These are phyloP conservation scores for Rhinopomastus cyanomelas DNA, from an alignment of 2,113 vertebrate genomes.

Conservation along the genomic window DNA sequence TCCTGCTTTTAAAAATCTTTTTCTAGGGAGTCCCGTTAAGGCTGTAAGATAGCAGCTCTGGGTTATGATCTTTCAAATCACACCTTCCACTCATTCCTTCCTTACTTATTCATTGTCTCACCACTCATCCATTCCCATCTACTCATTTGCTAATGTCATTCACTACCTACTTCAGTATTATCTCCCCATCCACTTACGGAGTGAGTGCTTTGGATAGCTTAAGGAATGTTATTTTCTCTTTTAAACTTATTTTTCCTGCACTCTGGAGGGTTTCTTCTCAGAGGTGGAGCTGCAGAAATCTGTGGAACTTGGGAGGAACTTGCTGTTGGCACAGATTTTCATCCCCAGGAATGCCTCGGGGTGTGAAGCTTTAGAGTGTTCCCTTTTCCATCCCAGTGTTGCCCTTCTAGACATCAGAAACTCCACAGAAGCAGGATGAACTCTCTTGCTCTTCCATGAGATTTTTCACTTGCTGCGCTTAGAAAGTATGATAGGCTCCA, in stretches of 20 bases:
- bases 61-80: conserved; percentile 29
- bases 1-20: background rate
- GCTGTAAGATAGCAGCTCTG: background rate
- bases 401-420: background rate
- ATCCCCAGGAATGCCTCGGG: background rate
- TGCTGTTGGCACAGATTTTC: background rate
- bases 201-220: background rate
- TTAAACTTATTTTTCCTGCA: background rate
- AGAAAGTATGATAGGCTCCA: background rate
- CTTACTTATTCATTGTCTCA: conserved; percentile 7
- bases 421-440: background rate
- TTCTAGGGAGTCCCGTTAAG: background rate
- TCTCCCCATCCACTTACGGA: background rate
- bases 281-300: background rate
- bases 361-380: background rate
- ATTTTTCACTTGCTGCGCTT: background rate
- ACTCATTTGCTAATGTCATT: background rate
- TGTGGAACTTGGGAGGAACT: background rate
- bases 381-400: background rate
- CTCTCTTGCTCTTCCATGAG: background rate
- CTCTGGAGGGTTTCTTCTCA: background rate
- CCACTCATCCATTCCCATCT: background rate
- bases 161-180: background rate
- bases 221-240: background rate
- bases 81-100: conserved; percentile 30